Conservation (phyloP, 2,113 vertebrate species). For the Condylura cristata region DNA sequence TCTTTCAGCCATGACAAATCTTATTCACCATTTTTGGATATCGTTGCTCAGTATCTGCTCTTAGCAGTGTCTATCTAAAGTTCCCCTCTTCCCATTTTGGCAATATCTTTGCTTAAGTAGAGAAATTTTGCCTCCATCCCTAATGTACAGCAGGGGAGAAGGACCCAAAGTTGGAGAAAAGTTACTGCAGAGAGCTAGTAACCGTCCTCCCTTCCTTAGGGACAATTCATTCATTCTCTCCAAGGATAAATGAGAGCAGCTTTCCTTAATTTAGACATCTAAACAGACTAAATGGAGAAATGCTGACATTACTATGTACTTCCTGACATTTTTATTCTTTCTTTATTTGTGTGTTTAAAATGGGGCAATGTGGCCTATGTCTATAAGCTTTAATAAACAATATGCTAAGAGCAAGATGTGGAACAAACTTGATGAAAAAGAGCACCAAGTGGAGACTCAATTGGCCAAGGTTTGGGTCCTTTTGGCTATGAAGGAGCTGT, state of each 20-base stretch:
- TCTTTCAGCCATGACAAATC: not conserved
- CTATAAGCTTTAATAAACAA: not conserved
- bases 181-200: not conserved
- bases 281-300: not conserved
- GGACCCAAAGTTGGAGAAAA: not conserved
- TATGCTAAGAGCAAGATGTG: not conserved
- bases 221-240: not conserved
- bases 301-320: conserved; percentile 42
- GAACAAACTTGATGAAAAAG: not conserved
- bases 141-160: conserved; percentile 47
- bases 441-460: not conserved
- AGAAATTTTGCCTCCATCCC: conserved; percentile 64
- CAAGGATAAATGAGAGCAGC: not conserved
- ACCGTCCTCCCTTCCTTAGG: not conserved
- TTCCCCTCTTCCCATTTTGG: conserved; percentile 5
- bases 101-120: conserved; percentile 42
- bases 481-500: not conserved
- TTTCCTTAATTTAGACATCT: conserved; percentile 53
- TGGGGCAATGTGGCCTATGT: not conserved
- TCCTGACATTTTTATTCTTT: conserved; percentile 30
- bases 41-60: conserved; percentile 32
- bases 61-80: conserved; percentile 12
- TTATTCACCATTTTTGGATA: not conserved
- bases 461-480: not conserved
- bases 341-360: conserved; percentile 47